Evolutionary conservation across 2,113 vertebrate species (phyloP).

Genomic region (Butastur rufipennis): DNA sequence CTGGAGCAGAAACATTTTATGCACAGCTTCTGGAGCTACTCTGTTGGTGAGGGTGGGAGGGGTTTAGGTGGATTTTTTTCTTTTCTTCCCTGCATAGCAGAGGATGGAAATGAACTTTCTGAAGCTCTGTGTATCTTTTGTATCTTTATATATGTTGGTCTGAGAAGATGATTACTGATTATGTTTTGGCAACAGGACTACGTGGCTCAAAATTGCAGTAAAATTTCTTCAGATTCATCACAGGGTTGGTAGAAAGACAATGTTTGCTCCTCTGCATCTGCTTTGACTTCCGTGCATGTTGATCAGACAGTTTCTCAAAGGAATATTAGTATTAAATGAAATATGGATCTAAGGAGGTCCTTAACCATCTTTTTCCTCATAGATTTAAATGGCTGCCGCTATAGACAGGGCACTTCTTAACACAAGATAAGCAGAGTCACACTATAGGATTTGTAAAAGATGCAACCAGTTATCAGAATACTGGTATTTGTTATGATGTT

Average conservation of each 20-base stretch:
- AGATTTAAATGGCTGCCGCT: neutral
- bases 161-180: neutral
- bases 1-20: neutral
- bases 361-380: neutral
- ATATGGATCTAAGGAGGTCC: neutral
- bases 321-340: neutral
- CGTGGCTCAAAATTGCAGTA: neutral
- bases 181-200: neutral
- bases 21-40: neutral
- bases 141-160: neutral
- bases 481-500: neutral
- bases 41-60: neutral
- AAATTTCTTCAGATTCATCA: neutral
- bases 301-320: neutral
- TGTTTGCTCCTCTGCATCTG: neutral
- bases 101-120: neutral
- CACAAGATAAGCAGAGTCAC: neutral
- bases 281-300: neutral
- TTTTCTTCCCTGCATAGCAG: neutral
- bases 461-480: neutral
- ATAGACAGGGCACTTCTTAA: neutral
- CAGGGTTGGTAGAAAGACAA: neutral
- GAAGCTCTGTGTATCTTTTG: neutral
- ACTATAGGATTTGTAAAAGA: neutral
- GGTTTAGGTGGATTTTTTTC: neutral